Evolutionary conservation across 1,140 invertebrate genomes (phyloP).

Genomic region (Drosophila burlai): DNA sequence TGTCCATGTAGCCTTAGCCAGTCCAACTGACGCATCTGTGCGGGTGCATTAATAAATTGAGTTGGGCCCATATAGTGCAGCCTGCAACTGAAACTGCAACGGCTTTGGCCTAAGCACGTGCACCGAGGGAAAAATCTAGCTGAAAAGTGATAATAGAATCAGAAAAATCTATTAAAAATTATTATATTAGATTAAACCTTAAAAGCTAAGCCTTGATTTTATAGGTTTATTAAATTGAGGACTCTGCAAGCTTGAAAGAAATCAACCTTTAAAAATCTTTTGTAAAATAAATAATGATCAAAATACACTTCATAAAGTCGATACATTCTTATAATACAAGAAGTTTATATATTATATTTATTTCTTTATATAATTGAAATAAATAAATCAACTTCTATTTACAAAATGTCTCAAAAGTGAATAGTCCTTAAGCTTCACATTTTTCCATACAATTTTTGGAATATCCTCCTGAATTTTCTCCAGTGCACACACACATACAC

Average conservation of each 20-base stretch:
- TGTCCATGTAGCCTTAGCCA: not conserved
- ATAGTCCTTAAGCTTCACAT: accelerated
- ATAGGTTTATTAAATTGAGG: not conserved
- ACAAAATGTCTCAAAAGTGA: not conserved
- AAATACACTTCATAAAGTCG: no score
- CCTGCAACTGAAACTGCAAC: constrained; percentile 52
- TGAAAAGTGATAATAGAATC: no score
- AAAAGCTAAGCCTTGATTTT: not conserved
- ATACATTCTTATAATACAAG: no score
- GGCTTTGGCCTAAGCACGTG: constrained; percentile 13
- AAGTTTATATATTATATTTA: no score
- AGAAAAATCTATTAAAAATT: no score
- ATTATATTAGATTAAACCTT: no score
- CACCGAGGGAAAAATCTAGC: not conserved
- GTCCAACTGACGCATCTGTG: constrained; percentile 10
- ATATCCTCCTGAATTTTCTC: not conserved
- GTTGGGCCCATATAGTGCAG: constrained; percentile 57
- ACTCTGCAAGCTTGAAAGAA: not conserved
- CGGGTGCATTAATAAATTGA: constrained; percentile 75
- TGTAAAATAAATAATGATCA: no score
- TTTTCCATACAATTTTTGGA: no score
- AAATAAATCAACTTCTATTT: no score
- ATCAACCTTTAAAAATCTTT: no score
- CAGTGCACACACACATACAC: constrained; percentile 16
- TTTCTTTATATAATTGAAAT: no score